A percentile compares a stretch with the other conserved stretches of the same genome.
Conservation (phyloP, 2,888 invertebrate species). For the Dolomedes plantarius region DNA sequence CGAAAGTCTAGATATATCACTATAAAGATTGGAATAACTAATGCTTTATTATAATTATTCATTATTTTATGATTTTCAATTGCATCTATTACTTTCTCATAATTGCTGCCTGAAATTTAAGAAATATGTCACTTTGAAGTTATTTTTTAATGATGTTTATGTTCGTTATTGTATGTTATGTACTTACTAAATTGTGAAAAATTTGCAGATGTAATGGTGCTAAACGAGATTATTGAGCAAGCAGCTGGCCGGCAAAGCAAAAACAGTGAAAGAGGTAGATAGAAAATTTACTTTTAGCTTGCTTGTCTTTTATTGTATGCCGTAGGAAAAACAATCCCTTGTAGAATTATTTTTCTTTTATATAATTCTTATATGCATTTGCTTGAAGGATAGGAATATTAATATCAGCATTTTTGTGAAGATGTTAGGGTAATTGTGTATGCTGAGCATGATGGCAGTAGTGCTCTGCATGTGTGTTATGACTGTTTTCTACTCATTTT, state of each 20-base stretch:
- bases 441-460: constrained; percentile 46
- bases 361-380: constrained; percentile 47
- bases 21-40: no score
- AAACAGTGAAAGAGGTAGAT: constrained; percentile 82
- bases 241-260: constrained; percentile 87
- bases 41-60: no score
- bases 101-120: no score
- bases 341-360: constrained; percentile 25
- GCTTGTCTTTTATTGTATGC: constrained; percentile 35
- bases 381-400: constrained; percentile 26
- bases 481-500: background rate
- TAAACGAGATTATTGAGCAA: constrained; percentile 97
- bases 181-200: no score
- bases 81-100: no score
- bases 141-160: no score
- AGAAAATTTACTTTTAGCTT: constrained; percentile 48
- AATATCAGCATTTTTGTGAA: constrained; percentile 9
- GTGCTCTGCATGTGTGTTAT: constrained; percentile 51
- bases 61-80: no score
- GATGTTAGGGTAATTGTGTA: constrained; percentile 7
- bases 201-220: constrained; percentile 94
- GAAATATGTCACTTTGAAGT: no score
- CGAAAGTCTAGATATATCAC: no score
- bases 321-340: constrained; percentile 15
- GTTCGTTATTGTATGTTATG: no score